Evolutionary conservation across 1,140 invertebrate genomes (phyloP), one percentile per base, ranked within the genome.

Genomic region (Alviniconcha marisindica): DNA sequence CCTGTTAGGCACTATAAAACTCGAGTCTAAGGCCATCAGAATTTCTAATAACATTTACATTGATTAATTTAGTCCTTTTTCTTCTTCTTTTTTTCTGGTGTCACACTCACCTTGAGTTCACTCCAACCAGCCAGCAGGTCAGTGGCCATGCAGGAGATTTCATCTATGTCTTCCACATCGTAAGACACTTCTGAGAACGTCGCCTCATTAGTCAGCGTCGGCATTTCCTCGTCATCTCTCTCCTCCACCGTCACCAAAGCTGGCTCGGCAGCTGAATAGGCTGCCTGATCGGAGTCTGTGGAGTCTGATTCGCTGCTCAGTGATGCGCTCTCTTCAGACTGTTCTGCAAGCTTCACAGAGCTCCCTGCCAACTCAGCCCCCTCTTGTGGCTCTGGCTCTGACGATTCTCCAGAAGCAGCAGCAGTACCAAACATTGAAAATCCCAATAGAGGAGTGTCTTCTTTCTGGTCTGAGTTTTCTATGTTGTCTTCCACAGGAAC

Each of bases 101-200:
- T n/a, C n/a, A 51, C 48, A 48, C 78, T 54, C 85, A 92, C 91
- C 91, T 97, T 97, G 21, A 98, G 94, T 88, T 95, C 95, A 5
- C 95, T 95, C 97, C 97, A 98, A 69, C 95, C 94, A 31, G 95
- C 94, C 60, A 97, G 87, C 31, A 97, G 92, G 87, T 95, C 95
- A 24, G 93, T 93, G 12, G 96, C 96, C 24, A 96, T 90, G 56
- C 79, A 73, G 10, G 84, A 82, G 18, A 90, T 78, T 24, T 86
- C 84, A 48, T 85, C 84, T 48, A 83, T 81, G 18, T 71, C 69
- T 40, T 71, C 69, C 2, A 24, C 33, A 71, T 71, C 69, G 40
- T 31, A 31, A 18, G 69, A 71, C 10, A 71, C 69, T 40, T 71
- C 69, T 2, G 38, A 36, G 69, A 40, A 71, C 14, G 69, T 71